Conservation (phyloP, 2,113 vertebrate genomes). For the Erythrolamprus reginae region DNA sequence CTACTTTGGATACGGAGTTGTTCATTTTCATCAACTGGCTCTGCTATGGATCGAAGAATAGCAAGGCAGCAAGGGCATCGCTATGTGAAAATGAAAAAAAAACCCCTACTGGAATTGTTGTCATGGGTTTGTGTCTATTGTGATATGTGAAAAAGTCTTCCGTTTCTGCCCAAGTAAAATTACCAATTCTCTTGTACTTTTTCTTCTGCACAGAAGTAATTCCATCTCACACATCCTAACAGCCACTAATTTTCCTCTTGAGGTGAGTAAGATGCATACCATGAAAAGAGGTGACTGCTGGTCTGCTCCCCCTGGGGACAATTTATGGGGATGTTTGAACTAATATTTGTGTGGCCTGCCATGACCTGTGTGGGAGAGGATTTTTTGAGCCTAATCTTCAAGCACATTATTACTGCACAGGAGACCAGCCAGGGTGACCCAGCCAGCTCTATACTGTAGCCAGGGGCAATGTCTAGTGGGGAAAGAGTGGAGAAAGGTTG, state of each 20-base stretch:
- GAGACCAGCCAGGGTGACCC: slow-evolving; percentile 54
- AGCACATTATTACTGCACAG: slow-evolving; percentile 47
- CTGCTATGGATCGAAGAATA: not conserved
- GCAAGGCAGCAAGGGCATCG: not conserved
- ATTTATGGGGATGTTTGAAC: slow-evolving; percentile 66
- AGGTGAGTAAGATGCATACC: fast-evolving
- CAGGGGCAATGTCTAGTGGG: slow-evolving; percentile 34
- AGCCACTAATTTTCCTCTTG: not conserved
- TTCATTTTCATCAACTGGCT: not conserved
- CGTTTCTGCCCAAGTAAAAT: not conserved
- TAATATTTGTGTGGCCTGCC: slow-evolving; percentile 70
- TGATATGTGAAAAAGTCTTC: not conserved
- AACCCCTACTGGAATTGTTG: not conserved
- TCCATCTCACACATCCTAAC: slow-evolving; percentile 4
- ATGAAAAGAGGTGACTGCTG: not conserved
- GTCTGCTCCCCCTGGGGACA: slow-evolving; percentile 50
- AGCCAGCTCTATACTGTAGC: slow-evolving; percentile 38
- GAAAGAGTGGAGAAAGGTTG: not conserved
- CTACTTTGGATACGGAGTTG: not conserved
- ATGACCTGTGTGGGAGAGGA: slow-evolving; percentile 58
- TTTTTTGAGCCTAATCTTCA: slow-evolving; percentile 53
- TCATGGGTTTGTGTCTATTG: not conserved
- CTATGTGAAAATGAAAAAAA: not conserved
- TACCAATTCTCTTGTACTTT: fast-evolving
- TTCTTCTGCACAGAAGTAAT: not conserved